Evolutionary conservation across 1,140 invertebrate genomes (phyloP), one percentile per base, ranked within the genome.

Genomic region (Trachelipus rathkii): DNA sequence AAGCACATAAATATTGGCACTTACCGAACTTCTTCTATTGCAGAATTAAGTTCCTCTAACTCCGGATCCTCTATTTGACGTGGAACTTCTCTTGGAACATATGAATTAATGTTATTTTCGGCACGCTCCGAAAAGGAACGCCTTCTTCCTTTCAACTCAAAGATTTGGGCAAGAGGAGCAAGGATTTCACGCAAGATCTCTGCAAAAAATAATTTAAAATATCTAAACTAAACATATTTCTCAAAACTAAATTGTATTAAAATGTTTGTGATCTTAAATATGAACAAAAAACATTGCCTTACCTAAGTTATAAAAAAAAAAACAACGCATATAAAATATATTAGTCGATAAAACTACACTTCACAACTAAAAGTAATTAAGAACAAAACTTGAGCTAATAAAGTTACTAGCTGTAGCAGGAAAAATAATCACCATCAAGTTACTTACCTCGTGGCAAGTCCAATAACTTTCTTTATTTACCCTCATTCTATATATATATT

Each of bases 1-100:
- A 50, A 15, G 46, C 21, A 75, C 33, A 9, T 69, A 45, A 70
- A 15, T 33, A 24, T 10, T 60, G 0, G 10, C 21, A 82, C 84
- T 85, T 83, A 92, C 91, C 91, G 90, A 53, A 89, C 90, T 84
- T 91, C 89, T 83, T 92, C 91, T 75, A 92, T 92, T 79, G 90
- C 89, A 71, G 86, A 87, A 83, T 92, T 92, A 45, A 92, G 86
- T 79, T 89, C 88, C 76, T 90, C 87, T 84, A 87, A 91, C 83
- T 92, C 91, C 1, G 91, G 91, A 76, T 89, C 91, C 67, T 87
- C 87, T 77, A 88, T 88, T 60, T 90, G 87, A 45, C 84, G 83
- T 78, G 87, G 82, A 87, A 87, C 86, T 85, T 72, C 70, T 33
- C 71, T 75, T 33, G 76, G 60, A 80, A 82, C 11, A 76, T 69